Percentiles rank a stretch among this genome's conserved stretches.
Evolutionary conservation across 2,113 vertebrate genomes (phyloP).

Genomic region (Pangasianodon hypophthalmus): DNA sequence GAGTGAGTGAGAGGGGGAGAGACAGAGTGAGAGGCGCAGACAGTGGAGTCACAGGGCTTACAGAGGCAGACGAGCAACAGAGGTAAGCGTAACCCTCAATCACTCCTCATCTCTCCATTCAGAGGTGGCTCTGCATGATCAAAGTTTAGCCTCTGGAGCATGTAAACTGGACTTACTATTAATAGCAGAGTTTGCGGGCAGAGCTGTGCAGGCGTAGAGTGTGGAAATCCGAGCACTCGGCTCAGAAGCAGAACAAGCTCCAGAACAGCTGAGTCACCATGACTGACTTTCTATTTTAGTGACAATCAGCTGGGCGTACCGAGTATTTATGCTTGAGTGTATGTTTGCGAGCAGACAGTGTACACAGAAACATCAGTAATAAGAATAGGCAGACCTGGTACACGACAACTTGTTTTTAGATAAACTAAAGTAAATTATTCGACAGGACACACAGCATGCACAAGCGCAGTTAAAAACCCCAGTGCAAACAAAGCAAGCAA

Average conservation of each 20-base stretch:
- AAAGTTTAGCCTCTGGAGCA: constrained; percentile 41
- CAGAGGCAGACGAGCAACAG: constrained; percentile 20
- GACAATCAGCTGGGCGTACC: constrained; percentile 18
- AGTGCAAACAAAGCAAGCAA: constrained; percentile 13
- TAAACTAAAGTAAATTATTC: not conserved
- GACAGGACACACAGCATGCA: constrained; percentile 26
- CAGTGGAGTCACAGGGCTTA: constrained; percentile 22
- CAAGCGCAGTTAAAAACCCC: not conserved
- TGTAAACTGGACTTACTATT: constrained; percentile 44
- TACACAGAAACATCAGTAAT: constrained; percentile 36
- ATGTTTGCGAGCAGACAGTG: not conserved
- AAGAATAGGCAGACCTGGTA: not conserved
- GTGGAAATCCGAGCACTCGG: constrained; percentile 50
- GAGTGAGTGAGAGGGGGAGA: constrained; percentile 35
- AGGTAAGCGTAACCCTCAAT: constrained; percentile 7
- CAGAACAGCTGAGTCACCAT: constrained; percentile 59
- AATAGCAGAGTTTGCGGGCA: constrained; percentile 43
- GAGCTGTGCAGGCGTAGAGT: constrained; percentile 40
- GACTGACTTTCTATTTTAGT: constrained; percentile 49
- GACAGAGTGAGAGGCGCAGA: constrained; percentile 22
- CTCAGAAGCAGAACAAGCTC: constrained; percentile 47
- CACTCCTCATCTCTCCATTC: constrained; percentile 10
- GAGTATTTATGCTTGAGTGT: constrained; percentile 5
- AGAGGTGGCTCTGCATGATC: constrained; percentile 17
- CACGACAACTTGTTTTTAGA: not conserved